Conservation (phyloP, 2,888 invertebrate species). For the Megaustenia siamemsis region DNA sequence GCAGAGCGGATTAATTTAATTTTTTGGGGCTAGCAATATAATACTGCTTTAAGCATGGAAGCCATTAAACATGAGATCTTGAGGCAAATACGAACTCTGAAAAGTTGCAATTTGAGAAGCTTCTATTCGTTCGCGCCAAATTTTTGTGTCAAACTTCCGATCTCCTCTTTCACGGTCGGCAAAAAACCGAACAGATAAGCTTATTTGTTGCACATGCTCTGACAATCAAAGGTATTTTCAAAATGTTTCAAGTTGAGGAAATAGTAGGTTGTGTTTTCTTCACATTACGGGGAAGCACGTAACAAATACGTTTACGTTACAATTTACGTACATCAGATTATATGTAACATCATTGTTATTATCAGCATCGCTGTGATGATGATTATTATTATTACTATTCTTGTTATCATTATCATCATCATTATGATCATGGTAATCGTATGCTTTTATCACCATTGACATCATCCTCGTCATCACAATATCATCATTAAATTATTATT, state of each 20-base stretch:
- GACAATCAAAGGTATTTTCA: background rate
- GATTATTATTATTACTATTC: no score
- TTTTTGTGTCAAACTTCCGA: background rate
- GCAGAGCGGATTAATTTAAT: background rate
- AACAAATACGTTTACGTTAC: no score
- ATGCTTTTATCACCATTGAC: no score
- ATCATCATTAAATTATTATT: no score
- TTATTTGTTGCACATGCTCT: background rate
- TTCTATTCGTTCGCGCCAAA: background rate
- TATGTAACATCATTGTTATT: no score
- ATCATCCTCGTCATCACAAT: no score
- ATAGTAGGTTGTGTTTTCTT: background rate
- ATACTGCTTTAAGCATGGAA: background rate
- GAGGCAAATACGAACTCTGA: background rate
- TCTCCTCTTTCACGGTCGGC: background rate
- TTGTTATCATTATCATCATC: no score
- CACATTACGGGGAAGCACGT: no score
- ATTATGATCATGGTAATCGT: no score
- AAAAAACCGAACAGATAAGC: background rate
- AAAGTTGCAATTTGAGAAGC: background rate
- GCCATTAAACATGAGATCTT: constrained; percentile 8
- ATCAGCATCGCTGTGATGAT: no score
- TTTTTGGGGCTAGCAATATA: background rate
- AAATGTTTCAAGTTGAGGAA: background rate
- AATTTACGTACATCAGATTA: no score